phyloP scores from a whole-genome alignment of 1,140 invertebrate genomes.

The Nixonia krombeini region DNA sequence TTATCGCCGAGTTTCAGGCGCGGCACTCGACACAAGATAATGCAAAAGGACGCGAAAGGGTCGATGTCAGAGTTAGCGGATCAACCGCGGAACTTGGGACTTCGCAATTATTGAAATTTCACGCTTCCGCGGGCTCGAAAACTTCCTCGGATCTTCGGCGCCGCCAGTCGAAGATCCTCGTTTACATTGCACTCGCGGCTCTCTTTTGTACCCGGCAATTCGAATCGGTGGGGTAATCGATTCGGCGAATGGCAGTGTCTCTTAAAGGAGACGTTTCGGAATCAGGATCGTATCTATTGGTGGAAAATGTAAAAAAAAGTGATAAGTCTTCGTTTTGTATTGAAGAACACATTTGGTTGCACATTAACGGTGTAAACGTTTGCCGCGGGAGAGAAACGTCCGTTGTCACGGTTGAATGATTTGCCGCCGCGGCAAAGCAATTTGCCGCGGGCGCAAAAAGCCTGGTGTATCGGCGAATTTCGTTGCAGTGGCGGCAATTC shows the following conservation, averaged over 20 bases:
- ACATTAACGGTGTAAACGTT: too few relatives aligned
- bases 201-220: slow-evolving; percentile 32
- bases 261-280: too few relatives aligned
- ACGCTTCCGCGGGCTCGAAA: slow-evolving; percentile 34
- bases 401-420: slow-evolving; percentile 4
- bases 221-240: slow-evolving; percentile 29
- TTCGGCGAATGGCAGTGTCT: slow-evolving; percentile 5
- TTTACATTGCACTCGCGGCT: not conserved
- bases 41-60: slow-evolving; percentile 8
- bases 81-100: slow-evolving; percentile 43
- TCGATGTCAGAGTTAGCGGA: slow-evolving; percentile 43
- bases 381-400: too few relatives aligned
- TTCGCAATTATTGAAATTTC: slow-evolving; percentile 57
- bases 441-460: too few relatives aligned
- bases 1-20: not conserved
- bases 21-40: not conserved
- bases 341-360: too few relatives aligned
- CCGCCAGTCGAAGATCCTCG: slow-evolving; percentile 24
- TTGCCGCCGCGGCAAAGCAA: too few relatives aligned
- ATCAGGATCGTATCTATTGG: too few relatives aligned
- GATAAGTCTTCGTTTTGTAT: too few relatives aligned
- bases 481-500: too few relatives aligned
- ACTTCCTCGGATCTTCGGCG: slow-evolving; percentile 25
- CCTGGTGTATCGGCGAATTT: too few relatives aligned
- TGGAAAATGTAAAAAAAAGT: too few relatives aligned